Conservation (phyloP, 1,140 invertebrate species). For the Ostrea edulis region DNA sequence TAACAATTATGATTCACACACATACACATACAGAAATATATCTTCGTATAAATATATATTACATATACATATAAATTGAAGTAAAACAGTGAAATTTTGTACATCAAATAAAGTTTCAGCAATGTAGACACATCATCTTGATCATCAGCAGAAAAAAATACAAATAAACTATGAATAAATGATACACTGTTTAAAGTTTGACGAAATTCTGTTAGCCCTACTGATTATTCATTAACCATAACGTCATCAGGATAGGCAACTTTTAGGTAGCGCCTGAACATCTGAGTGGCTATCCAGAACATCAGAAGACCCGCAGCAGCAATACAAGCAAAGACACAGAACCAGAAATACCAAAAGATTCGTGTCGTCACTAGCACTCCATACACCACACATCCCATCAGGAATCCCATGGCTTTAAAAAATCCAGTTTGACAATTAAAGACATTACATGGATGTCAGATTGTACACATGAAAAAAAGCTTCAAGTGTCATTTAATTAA, state of each 20-base stretch:
- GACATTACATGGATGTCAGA: background rate
- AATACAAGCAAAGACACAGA: constrained; percentile 11
- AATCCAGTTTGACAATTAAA: background rate
- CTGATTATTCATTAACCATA: background rate
- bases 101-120: no score
- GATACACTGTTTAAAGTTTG: background rate
- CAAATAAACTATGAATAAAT: background rate
- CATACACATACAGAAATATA: no score
- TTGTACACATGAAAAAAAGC: no score
- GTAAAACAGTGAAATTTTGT: no score
- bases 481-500: no score
- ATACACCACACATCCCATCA: background rate
- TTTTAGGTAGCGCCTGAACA: constrained; percentile 17
- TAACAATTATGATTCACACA: no score
- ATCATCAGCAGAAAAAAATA: background rate
- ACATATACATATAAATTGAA: no score
- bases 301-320: background rate
- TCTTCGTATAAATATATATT: no score
- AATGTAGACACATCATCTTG: no score
- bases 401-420: background rate
- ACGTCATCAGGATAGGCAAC: background rate
- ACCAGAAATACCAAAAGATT: constrained; percentile 10
- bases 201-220: background rate
- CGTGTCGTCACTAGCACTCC: constrained; percentile 8
- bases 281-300: constrained; percentile 15